Evolutionary conservation across 2,113 vertebrate species (phyloP).

Genomic region (Apeltes quadracus): DNA sequence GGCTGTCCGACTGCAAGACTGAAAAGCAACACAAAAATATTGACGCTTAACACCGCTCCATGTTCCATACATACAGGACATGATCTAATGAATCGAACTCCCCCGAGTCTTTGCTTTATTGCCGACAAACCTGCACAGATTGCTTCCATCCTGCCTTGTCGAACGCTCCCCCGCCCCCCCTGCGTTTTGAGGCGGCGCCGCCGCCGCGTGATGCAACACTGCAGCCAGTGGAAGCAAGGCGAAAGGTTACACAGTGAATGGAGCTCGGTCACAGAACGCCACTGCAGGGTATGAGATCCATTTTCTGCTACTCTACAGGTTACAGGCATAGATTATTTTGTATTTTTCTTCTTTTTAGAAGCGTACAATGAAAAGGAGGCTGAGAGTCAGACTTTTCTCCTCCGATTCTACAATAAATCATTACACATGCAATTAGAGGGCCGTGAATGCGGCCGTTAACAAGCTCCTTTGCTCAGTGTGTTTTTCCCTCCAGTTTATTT

Average conservation of each 20-base stretch:
- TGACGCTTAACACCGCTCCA: neutral
- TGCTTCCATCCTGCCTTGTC: neutral
- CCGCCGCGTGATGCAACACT: constrained; percentile 48
- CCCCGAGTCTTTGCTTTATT: constrained; percentile 1
- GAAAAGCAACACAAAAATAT: neutral
- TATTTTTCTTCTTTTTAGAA: neutral
- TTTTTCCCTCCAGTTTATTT: neutral
- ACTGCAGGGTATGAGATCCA: neutral
- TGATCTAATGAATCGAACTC: neutral
- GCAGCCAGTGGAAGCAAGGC: constrained; percentile 33
- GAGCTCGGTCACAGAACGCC: constrained; percentile 10
- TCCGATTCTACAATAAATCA: neutral
- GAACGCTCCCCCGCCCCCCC: neutral
- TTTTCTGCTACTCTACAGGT: neutral
- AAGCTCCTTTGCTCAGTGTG: neutral
- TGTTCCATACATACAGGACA: neutral
- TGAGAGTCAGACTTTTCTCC: neutral
- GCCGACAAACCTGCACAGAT: constrained; percentile 2
- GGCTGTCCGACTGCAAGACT: neutral
- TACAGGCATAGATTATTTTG: neutral
- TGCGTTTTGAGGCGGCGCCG: constrained; percentile 10
- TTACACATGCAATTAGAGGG: neutral
- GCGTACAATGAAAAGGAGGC: neutral
- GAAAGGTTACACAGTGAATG: constrained; percentile 19
- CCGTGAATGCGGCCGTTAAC: neutral